Evolutionary conservation across 2,888 invertebrate species (phyloP), one percentile per base, ranked within the genome.

Genomic region (Drosophila meridiana): DNA sequence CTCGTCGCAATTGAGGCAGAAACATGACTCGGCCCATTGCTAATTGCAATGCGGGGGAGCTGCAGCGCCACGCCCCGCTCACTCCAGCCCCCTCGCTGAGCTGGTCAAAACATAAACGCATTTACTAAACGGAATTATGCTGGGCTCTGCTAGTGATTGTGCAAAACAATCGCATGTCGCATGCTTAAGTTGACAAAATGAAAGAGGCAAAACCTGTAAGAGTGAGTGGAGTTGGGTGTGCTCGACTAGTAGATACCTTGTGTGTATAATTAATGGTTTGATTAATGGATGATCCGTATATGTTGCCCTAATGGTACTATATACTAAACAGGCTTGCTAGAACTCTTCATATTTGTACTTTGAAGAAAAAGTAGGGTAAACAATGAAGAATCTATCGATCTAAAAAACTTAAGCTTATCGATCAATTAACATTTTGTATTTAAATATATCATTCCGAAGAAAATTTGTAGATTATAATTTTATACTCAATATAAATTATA

Each of bases 1-100:
- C 67, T 64, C 55, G 71, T 60, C 63, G 71, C 82, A 84, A 87
- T 80, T 87, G 72, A 85, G 70, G 80, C 84, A 82, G 74, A 82
- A 87, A 80, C 76, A 60, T 67, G 77, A 63, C 59, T 70, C 69
- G 62, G 58, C 76, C 78, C 78, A 80, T 67, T 74, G 74, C 71
- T 87, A 84, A 78, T 74, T 78, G 76, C 56, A 76, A 73, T 64
- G 76, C 50, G 79, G 69, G 79, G 66, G 74, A 42, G 76, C 3
- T 26, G 43, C 6, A 30, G 14, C 8, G 28, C n/a, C 32, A 50
- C 14, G 11, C n/a, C 47, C 38, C 38, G 11, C 8, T 4, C 2
- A 13, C 20, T 7, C 20, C 11, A 4, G n/a, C 43, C 45, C 32
- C n/a, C 52, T 9, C 48, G n/a, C 1, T 0, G 4, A 7, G 11